Percentiles rank a stretch among this genome's conserved stretches.
phyloP scores from a whole-genome alignment of 2,113 vertebrate genomes.

The Chlamydotis undulata region DNA sequence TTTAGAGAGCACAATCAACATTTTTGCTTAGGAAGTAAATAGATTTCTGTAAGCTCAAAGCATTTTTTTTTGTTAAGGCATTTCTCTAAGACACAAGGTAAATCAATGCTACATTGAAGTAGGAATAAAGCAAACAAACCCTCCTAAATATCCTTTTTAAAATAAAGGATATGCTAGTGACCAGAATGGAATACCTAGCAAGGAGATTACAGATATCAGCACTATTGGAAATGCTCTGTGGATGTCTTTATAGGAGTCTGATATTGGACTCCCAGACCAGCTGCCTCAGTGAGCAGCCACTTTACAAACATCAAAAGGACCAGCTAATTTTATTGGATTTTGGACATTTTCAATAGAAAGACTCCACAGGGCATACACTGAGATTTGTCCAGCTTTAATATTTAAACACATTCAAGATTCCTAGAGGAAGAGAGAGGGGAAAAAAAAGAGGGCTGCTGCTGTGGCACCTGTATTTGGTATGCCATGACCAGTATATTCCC shows the following conservation, averaged over 20 bases:
- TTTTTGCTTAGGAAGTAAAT: neutral
- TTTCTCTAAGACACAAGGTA: constrained; percentile 1
- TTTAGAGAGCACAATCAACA: neutral
- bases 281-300: neutral
- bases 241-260: neutral
- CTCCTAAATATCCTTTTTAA: neutral
- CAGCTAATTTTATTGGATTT: constrained; percentile 38
- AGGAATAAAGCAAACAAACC: neutral
- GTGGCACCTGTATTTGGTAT: neutral
- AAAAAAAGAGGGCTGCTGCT: neutral
- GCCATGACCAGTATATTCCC: neutral
- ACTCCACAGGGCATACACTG: neutral
- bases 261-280: neutral
- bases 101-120: neutral
- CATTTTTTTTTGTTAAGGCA: neutral
- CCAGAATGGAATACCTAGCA: neutral
- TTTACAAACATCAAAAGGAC: constrained; percentile 26
- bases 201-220: neutral
- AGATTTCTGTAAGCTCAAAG: neutral
- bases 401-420: constrained; percentile 15
- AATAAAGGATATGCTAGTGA: neutral
- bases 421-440: neutral
- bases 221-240: neutral
- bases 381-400: constrained; percentile 17
- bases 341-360: constrained; percentile 30